Evolutionary conservation across 1,140 invertebrate species (phyloP), one percentile per base, ranked within the genome.

Genomic region (Mamestra configurata): DNA sequence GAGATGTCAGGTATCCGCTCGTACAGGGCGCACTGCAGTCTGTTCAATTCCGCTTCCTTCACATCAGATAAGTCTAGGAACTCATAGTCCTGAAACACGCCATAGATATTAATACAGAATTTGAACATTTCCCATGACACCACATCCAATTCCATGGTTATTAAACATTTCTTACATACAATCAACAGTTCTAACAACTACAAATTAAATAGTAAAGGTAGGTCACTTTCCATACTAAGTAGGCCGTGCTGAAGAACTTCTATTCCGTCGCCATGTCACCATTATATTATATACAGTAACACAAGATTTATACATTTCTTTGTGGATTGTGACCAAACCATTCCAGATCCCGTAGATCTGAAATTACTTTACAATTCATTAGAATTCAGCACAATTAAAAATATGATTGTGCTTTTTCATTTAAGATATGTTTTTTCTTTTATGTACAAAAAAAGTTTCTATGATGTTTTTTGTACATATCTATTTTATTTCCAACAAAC

Each of bases 41-140:
- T 95, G 90, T 90, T 92, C 77, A 94, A 89, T 82, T 95, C 95
- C 79, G 93, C 92, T 90, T 93, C 94, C 90, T 94, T 95, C 90
- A 95, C 94, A 94, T 95, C 95, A 92, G 95, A 93, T 84, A 95
- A 94, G 92, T 95, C 95, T 91, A 95, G 93, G 94, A 95, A 95
- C 92, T 95, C 94, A 95, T 95, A 95, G 90, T 95, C 95, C 95
- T 95, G 93, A 89, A 94, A 93, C 89, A 94, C 78, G 88, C 81
- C 90, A 92, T 86, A 77, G 1, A 78, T 72, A 75, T 89, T 88
- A 64, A 77, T 49, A 13, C 15, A 37, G n/a, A 64, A 61, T 40
- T 46, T 35, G 5, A n/a, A 43, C 1, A 1, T 31, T 55, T 18
- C 43, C 24, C 10, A 22, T 35, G n/a, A 59, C 20, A 8, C 6